Evolutionary conservation across 2,888 invertebrate genomes (phyloP), one percentile per base, ranked within the genome.

Genomic region (Hirtodrosophila trivittata): DNA sequence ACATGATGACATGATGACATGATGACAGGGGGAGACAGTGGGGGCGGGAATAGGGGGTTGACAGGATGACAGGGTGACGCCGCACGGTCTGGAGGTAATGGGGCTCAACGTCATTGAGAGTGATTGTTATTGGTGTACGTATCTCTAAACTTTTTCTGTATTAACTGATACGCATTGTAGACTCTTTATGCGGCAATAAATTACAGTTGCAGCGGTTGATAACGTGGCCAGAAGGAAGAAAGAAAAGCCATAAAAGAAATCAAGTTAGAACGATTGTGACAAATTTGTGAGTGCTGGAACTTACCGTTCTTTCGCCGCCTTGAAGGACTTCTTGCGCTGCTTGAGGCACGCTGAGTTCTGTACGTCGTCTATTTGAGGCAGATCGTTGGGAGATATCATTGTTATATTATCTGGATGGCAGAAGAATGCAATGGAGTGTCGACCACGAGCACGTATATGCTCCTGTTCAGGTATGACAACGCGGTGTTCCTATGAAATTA

Each of bases 351-450:
- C 72, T 38, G 86, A 71, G 35, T 88, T 86, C 65, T 87, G 80
- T 39, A 82, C 84, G 26, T 78, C 81, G 57, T 88, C 87, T 41
- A 70, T 70, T 35, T 84, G 84, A 67, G 90, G 89, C 80, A 91
- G 85, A 76, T 91, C 91, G 63, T 87, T 89, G 43, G 91, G 90
- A 69, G 90, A 89, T 76, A 91, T 90, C 87, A 89, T 89, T 38
- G 91, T 91, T 39, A 89, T 66, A 66, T 91, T 91, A 75, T 91
- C 94, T 1, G 95, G 95, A 91, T 95, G 94, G 77, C 95, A 94
- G 91, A 95, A 95, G 91, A 94, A 95, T 21, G 94, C 95, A 67
- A 95, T 93, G 76, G 95, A 94, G 90, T 95, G 94, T n/a, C 95
- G 93, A 1, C 93, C 93, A 66, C 93, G 92, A 0, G 93, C 92